These are phyloP conservation scores for Gastrophysa polygoni DNA, from an alignment of 2,888 invertebrate species.

Conservation along the genomic window DNA sequence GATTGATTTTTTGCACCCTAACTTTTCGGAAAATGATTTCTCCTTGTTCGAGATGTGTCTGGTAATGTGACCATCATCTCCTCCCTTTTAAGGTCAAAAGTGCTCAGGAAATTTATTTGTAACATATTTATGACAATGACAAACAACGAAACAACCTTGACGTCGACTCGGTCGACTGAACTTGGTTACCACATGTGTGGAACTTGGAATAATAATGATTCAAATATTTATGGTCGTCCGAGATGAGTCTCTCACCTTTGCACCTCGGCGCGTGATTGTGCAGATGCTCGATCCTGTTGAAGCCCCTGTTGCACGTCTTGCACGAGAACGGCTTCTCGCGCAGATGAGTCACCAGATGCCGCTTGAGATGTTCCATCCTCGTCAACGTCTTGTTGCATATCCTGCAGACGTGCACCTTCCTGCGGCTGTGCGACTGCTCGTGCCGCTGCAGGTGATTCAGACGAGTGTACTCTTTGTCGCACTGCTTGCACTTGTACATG, in stretches of 20 bases:
- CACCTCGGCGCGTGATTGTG: constrained; percentile 54
- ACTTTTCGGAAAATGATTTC: too few relatives aligned
- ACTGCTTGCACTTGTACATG: constrained; percentile 55
- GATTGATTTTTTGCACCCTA: too few relatives aligned
- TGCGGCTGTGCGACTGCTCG: constrained; percentile 51
- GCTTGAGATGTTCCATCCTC: constrained; percentile 55
- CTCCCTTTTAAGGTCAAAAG: too few relatives aligned
- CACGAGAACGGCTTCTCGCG: constrained; percentile 57
- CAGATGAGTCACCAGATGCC: constrained; percentile 56
- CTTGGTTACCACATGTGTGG: too few relatives aligned
- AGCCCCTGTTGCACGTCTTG: constrained; percentile 55
- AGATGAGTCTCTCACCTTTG: constrained; percentile 53
- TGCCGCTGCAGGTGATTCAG: constrained; percentile 55
- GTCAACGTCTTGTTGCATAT: constrained; percentile 57
- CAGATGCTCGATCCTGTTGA: constrained; percentile 56
- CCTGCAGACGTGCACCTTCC: constrained; percentile 56
- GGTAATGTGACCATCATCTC: too few relatives aligned
- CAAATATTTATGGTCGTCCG: too few relatives aligned
- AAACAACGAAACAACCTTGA: too few relatives aligned
- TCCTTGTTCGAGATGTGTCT: too few relatives aligned
- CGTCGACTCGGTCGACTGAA: too few relatives aligned
- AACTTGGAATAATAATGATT: too few relatives aligned
- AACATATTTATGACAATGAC: too few relatives aligned
- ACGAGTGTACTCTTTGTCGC: constrained; percentile 54
- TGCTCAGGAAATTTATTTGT: too few relatives aligned